Conservation (phyloP, 1,140 invertebrate genomes). For the Tachypleus tridentatus region DNA sequence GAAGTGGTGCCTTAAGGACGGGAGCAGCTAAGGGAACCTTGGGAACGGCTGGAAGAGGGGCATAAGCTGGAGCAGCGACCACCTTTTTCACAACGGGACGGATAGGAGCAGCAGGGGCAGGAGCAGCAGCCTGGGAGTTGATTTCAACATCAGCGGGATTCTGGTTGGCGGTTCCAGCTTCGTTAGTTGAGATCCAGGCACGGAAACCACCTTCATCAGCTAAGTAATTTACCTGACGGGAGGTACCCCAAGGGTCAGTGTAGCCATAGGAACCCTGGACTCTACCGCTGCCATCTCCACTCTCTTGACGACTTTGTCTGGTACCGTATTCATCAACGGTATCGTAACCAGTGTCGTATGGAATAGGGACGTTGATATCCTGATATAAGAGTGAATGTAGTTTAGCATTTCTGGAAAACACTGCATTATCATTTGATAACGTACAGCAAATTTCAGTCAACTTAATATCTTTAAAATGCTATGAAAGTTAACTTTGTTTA, state of each 20-base stretch:
- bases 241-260: slow-evolving; percentile 12
- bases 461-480: no score
- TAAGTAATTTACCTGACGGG: slow-evolving; percentile 19
- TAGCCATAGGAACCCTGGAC: slow-evolving; percentile 16
- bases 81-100: no score
- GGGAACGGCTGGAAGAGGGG: no score
- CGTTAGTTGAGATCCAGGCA: slow-evolving; percentile 20
- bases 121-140: slow-evolving; percentile 1
- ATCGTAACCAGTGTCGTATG: slow-evolving; percentile 22
- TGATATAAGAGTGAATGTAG: no score
- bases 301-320: slow-evolving; percentile 14
- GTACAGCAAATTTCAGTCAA: no score
- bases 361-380: not conserved
- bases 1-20: no score
- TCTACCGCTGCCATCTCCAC: slow-evolving; percentile 11
- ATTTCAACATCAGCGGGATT: slow-evolving; percentile 8
- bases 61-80: no score
- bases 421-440: no score
- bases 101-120: no score
- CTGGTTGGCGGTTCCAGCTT: slow-evolving; percentile 19
- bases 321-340: slow-evolving; percentile 23
- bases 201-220: slow-evolving; percentile 23
- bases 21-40: no score
- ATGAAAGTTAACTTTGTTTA: no score
- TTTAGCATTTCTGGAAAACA: no score